phyloP scores from a whole-genome alignment of 2,113 vertebrate genomes.

The Egretta garzetta region DNA sequence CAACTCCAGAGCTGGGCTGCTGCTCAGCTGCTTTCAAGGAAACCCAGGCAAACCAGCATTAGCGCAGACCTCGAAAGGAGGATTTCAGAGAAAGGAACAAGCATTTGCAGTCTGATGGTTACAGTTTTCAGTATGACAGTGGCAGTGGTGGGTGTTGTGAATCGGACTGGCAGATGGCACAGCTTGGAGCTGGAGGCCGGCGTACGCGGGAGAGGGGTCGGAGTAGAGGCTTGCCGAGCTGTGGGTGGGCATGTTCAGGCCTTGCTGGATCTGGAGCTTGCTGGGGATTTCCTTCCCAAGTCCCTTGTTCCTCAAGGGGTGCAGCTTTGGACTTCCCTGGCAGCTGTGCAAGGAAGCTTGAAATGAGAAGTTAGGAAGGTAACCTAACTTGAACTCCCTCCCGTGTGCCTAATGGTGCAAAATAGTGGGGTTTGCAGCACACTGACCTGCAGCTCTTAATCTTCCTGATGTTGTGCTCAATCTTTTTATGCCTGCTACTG shows the following conservation, averaged over 20 bases:
- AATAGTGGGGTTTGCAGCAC: not conserved
- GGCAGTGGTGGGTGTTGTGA: not conserved
- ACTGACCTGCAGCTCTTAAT: not conserved
- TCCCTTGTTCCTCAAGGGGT: not conserved
- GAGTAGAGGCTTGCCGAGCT: not conserved
- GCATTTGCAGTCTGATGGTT: not conserved
- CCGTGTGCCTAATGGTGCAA: not conserved
- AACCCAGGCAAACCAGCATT: not conserved
- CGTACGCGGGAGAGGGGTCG: accelerated
- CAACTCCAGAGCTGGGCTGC: not conserved
- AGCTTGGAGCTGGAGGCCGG: not conserved
- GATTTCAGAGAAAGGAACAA: not conserved
- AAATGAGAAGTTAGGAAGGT: not conserved
- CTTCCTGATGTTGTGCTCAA: not conserved
- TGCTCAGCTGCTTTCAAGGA: not conserved
- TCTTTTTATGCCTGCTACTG: not conserved
- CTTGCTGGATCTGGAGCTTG: not conserved
- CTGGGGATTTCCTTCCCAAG: not conserved
- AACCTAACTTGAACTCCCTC: not conserved
- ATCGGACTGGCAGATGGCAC: not conserved
- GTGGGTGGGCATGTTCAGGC: not conserved
- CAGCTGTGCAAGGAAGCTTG: not conserved
- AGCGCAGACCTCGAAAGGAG: not conserved
- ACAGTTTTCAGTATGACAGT: not conserved
- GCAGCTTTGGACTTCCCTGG: not conserved